phyloP scores from a whole-genome alignment of 2,113 vertebrate genomes.

The Elgaria multicarinata region DNA sequence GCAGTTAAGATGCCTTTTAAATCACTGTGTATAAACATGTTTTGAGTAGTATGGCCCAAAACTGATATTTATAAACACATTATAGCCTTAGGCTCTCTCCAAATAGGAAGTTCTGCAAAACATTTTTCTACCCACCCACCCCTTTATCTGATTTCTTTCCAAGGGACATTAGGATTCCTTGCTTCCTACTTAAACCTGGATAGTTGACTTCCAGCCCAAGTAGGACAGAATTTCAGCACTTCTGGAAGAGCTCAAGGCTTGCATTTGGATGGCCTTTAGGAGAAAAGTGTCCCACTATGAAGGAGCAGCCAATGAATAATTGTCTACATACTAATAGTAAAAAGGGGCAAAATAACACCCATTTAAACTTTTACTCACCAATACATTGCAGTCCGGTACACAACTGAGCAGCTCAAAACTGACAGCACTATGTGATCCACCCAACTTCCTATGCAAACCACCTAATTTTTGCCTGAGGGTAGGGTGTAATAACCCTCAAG shows the following conservation, averaged over 20 bases:
- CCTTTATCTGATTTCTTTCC: background rate
- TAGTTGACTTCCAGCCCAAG: background rate
- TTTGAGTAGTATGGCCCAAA: background rate
- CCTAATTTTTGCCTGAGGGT: background rate
- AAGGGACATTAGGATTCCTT: background rate
- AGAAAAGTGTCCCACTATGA: background rate
- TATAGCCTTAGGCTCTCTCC: background rate
- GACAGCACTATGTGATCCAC: background rate
- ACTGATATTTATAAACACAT: no score
- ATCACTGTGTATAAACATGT: background rate
- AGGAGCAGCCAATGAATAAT: background rate
- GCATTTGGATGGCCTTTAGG: background rate
- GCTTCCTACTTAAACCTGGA: background rate
- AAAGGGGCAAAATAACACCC: background rate
- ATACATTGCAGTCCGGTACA: background rate
- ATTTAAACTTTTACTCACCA: background rate
- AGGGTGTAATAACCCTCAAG: background rate
- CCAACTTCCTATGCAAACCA: no score
- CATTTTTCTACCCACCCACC: background rate
- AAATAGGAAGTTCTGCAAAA: background rate
- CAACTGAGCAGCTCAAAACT: background rate
- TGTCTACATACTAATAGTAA: background rate
- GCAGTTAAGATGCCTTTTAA: background rate
- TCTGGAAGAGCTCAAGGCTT: background rate
- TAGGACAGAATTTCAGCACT: background rate